Conservation (phyloP, 1,140 invertebrate genomes). For the Propsilocerus akamusi region DNA sequence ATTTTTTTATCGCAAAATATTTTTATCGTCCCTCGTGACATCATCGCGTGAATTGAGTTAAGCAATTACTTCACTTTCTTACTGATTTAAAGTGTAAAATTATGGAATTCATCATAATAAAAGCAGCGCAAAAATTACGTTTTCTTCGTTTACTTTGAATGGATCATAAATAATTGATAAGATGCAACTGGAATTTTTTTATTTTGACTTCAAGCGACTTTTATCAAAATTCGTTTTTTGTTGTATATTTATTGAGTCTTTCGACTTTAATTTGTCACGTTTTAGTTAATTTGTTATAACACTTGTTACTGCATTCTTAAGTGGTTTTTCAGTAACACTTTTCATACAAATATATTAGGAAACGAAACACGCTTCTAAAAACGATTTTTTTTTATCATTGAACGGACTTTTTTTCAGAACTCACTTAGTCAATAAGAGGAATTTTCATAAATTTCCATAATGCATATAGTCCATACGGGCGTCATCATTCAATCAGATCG, state of each 20-base stretch:
- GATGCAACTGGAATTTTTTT: constrained; percentile 1
- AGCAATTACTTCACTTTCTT: background rate
- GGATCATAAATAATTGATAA: constrained; percentile 6
- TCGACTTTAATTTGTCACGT: background rate
- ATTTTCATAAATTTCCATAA: no score
- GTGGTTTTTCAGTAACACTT: no score
- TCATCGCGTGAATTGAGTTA: background rate
- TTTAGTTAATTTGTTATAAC: background rate
- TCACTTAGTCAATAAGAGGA: no score
- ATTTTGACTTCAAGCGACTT: background rate
- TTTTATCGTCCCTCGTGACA: background rate
- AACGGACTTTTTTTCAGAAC: no score
- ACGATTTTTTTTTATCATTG: no score
- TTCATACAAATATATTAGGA: no score
- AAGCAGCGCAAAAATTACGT: constrained; percentile 6
- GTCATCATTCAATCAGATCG: no score
- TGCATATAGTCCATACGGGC: no score
- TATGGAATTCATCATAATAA: constrained; percentile 6
- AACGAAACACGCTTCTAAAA: no score
- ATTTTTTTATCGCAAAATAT: background rate
- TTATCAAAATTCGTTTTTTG: background rate
- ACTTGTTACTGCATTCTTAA: background rate
- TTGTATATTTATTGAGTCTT: background rate
- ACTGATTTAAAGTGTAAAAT: no score
- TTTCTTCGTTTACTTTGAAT: constrained; percentile 3